A percentile compares a stretch with the other conserved stretches of the same genome.
Evolutionary conservation across 2,888 invertebrate genomes (phyloP).

Genomic region (Flabesymbios commensalis): DNA sequence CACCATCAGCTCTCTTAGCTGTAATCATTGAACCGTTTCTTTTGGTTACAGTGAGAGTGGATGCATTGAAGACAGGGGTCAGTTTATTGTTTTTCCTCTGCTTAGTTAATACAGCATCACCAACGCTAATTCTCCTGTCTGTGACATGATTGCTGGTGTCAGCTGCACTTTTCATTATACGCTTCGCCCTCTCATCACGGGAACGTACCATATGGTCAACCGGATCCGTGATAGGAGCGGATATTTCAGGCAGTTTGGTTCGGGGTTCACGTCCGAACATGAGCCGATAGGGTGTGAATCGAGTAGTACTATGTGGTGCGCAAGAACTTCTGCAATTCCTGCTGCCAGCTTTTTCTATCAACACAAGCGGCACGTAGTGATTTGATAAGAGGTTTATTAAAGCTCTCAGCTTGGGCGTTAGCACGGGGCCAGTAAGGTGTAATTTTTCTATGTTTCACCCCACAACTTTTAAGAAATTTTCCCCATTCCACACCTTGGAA

Average conservation of each 20-base stretch:
- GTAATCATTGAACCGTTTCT: no score
- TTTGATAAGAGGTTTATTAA: conserved; percentile 13
- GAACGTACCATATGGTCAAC: not conserved
- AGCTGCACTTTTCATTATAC: not conserved
- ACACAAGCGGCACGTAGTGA: not conserved
- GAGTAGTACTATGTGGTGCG: not conserved
- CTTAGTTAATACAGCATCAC: no score
- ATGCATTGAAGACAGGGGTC: no score
- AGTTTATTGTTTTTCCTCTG: no score
- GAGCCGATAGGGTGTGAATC: not conserved
- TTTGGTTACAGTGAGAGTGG: no score
- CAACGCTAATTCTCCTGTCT: not conserved
- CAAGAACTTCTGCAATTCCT: not conserved
- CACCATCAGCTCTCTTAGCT: no score
- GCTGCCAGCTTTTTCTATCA: no score
- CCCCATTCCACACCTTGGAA: not conserved
- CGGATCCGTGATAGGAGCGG: not conserved
- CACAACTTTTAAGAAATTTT: not conserved
- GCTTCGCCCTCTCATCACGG: not conserved
- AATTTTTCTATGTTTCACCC: conserved; percentile 8
- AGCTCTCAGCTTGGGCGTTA: conserved; percentile 14
- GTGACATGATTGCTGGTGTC: not conserved
- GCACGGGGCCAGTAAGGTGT: conserved; percentile 5
- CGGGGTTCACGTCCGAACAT: not conserved
- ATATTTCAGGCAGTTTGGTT: not conserved